phyloP scores from a whole-genome alignment of 1,140 invertebrate species.

The Drosophila paulistorum region DNA sequence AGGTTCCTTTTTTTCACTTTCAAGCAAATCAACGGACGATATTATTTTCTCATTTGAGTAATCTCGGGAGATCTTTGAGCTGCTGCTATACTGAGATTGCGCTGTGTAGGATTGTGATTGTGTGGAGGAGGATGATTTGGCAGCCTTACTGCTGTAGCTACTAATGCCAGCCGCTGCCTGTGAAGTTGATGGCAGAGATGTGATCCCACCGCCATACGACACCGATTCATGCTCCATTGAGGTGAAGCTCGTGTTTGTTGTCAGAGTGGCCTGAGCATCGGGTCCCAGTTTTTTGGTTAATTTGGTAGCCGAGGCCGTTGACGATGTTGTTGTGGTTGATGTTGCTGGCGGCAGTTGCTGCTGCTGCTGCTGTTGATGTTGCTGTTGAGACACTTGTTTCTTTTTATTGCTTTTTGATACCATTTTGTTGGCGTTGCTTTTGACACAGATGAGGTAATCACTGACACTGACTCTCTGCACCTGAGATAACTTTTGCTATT shows the following conservation, averaged over 20 bases:
- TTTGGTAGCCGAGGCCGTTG: constrained; percentile 68
- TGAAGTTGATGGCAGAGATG: constrained; percentile 8
- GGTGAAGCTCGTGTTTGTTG: constrained; percentile 60
- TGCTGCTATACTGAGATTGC: constrained; percentile 60
- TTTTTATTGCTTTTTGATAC: constrained; percentile 82
- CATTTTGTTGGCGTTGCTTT: constrained; percentile 63
- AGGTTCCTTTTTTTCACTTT: constrained; percentile 78
- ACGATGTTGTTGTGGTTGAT: constrained; percentile 70
- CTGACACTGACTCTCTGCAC: constrained; percentile 34
- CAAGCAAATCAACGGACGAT: constrained; percentile 75
- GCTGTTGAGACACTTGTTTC: constrained; percentile 73
- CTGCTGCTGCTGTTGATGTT: constrained; percentile 34
- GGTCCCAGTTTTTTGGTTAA: constrained; percentile 64
- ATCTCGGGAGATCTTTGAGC: constrained; percentile 59
- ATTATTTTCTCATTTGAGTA: constrained; percentile 72
- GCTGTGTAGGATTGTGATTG: constrained; percentile 38
- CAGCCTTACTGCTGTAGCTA: constrained; percentile 58
- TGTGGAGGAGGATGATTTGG: constrained; percentile 21
- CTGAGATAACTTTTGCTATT: constrained; percentile 42
- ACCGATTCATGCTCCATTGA: constrained; percentile 70
- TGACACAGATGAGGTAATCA: constrained; percentile 77
- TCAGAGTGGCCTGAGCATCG: constrained; percentile 65
- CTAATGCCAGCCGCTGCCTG: constrained; percentile 38
- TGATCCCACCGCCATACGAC: constrained; percentile 33
- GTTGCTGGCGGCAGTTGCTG: constrained; percentile 52